Base-by-base conservation (phyloP, 2,888 invertebrate species). In the Rugalucina vietnamica region DNA sequence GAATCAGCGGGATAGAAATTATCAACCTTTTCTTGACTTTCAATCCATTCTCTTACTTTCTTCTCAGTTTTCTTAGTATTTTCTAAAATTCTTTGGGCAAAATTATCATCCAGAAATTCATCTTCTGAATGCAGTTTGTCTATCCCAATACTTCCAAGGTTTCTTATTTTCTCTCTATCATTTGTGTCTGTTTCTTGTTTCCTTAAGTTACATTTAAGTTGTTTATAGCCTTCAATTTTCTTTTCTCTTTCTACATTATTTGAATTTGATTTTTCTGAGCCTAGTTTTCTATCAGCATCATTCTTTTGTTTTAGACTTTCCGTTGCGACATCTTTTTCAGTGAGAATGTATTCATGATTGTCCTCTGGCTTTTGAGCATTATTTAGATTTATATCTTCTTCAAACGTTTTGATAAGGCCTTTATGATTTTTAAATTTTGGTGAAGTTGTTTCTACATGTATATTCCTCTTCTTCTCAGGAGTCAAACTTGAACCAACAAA, bases 21-120 rank as follows among this genome's bases (percentile, higher is more conserved):
- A 27, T 24, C 39, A 24, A 76, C 2, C n/a, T 43, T 78, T 49
- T 83, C 79, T 29, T 85, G 87, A 14, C 74, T 85, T 77, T 79
- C 70, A 37, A 87, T 87, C 87, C 87, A 87, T 36, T 87, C 87
- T 50, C 84, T 73, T 2, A 87, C 87, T 50, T 83, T 83, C 49
- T 57, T 50, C 34, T 83, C 82, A 5, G 71, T 34, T 50, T 39
- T 60, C 34, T 79, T 49, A 4, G 71, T 71, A 8, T 54, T 70
- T 27, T 49, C 29, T 5, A 65, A 29, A 37, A 77, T 77, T 27
- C 70, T 29, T 54, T 70, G 43, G 21, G 69, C 21, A 77, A 77
- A 77, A 10, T 77, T 36, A 27, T 77, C 8, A 70, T 77, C 70
- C 2, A 77, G 21, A 14, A 70, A 39, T n/a, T 36, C 70, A 69